Conservation (phyloP, 2,113 vertebrate species). For the Guaruba guarouba region DNA sequence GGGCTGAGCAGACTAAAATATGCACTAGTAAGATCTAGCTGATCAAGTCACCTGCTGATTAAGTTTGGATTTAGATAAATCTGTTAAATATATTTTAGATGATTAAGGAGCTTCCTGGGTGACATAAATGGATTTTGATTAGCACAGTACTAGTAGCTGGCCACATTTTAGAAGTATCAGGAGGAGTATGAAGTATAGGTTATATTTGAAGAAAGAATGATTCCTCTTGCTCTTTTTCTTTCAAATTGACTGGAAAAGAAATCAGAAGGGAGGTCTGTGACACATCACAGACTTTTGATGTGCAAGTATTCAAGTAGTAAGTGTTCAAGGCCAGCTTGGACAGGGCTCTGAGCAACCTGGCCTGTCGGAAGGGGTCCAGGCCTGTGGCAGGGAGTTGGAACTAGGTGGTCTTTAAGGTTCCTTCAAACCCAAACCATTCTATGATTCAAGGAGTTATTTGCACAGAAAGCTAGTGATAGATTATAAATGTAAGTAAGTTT, state of each 20-base stretch:
- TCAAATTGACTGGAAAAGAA: neutral
- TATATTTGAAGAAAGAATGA: neutral
- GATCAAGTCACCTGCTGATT: neutral
- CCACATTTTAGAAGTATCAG: neutral
- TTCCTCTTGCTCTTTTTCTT: neutral
- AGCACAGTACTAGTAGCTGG: neutral
- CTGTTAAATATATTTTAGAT: neutral
- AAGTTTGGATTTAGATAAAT: neutral
- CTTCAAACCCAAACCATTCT: neutral
- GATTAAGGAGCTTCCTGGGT: neutral
- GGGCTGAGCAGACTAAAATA: neutral
- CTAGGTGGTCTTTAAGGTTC: neutral
- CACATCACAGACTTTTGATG: neutral
- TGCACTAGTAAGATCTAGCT: neutral
- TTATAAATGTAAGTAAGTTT: neutral
- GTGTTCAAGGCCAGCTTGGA: neutral
- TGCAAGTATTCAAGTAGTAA: neutral
- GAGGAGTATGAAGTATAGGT: neutral
- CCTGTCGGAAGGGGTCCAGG: neutral
- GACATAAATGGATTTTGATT: neutral
- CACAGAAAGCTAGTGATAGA: neutral
- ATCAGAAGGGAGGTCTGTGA: neutral
- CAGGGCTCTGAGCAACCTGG: neutral
- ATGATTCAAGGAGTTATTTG: neutral
- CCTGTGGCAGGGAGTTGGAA: neutral